Evolutionary conservation across 1,140 invertebrate species (phyloP), one percentile per base, ranked within the genome.

Genomic region (Drosophila burlai): DNA sequence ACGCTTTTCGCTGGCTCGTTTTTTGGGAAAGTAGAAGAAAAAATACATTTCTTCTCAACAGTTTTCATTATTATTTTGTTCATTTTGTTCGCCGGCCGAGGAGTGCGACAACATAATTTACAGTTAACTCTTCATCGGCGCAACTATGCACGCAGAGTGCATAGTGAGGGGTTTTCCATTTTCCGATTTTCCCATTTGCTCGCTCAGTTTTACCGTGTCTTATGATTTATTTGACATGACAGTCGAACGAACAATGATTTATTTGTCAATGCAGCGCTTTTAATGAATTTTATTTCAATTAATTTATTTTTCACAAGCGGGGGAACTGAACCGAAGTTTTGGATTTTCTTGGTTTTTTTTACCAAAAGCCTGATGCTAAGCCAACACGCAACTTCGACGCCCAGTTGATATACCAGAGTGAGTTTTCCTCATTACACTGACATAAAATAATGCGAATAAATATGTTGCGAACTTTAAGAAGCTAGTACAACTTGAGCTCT

Each of bases 161-260:
- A 34, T 18, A 34, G 31, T 50, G 9, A 58, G 61, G 55, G 64
- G 46, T 73, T 64, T 66, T 47, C 55, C 60, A 58, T 76, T 74
- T 73, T 73, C 45, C 58, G 47, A 67, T 34, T 67, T 60, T 76
- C 38, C 54, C 50, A 45, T 46, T 64, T 55, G 78, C 75, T 75
- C 43, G 78, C 65, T 34, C 55, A 80, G 79, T 74, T 80, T 83
- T 83, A 76, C 72, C 83, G 84, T 86, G 83, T 83, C 72, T 54
- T 86, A 86, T 86, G 83, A 86, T 86, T 86, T 86, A 86, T 86
- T 89, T 86, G 83, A 86, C 84, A 83, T 77, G 83, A 89, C 83
- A 86, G 80, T 79, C 83, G 83, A 86, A 57, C 79, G 84, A 89
- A 86, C 83, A 89, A 78, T 73, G 84, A 86, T 86, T 89, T 86